Evolutionary conservation across 2,797 vertebrate species (phyloP).

Genomic region (Malurus splendens): DNA sequence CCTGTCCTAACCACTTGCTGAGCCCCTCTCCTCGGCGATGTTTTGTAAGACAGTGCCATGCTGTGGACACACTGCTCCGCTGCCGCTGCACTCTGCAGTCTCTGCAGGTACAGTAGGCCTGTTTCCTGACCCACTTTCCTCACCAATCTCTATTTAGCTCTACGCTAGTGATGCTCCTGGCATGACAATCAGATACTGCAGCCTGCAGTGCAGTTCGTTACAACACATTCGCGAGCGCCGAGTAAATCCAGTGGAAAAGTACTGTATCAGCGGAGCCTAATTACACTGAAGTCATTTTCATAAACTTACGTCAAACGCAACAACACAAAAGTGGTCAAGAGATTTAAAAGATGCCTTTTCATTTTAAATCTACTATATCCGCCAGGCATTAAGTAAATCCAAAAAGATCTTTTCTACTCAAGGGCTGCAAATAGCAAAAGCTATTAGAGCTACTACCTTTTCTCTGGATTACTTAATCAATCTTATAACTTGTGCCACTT

Average conservation of each 20-base stretch:
- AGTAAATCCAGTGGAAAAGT: conserved; percentile 76
- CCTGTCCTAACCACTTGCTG: neutral
- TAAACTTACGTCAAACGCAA: conserved; percentile 22
- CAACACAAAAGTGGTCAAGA: neutral
- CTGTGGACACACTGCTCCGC: conserved; percentile 59
- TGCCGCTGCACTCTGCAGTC: conserved; percentile 53
- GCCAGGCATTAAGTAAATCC: neutral
- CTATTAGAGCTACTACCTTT: neutral
- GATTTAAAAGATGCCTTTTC: neutral
- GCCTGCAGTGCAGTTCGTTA: conserved; percentile 73
- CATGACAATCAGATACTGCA: conserved; percentile 79
- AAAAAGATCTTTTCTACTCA: conserved; percentile 18
- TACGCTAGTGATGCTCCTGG: conserved; percentile 72
- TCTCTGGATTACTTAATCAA: neutral
- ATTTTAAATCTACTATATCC: conserved; percentile 1
- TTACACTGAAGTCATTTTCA: conserved; percentile 56
- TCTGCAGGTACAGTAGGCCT: conserved; percentile 71
- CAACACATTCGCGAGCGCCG: conserved; percentile 62
- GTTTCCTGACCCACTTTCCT: conserved; percentile 76
- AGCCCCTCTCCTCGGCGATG: neutral
- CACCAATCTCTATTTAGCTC: conserved; percentile 72
- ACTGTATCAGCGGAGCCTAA: conserved; percentile 62
- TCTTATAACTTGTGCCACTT: neutral
- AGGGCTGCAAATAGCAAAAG: neutral
- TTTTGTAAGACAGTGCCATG: conserved; percentile 68